phyloP scores from a whole-genome alignment of 2,797 vertebrate genomes.

The Sphenodon punctatus region DNA sequence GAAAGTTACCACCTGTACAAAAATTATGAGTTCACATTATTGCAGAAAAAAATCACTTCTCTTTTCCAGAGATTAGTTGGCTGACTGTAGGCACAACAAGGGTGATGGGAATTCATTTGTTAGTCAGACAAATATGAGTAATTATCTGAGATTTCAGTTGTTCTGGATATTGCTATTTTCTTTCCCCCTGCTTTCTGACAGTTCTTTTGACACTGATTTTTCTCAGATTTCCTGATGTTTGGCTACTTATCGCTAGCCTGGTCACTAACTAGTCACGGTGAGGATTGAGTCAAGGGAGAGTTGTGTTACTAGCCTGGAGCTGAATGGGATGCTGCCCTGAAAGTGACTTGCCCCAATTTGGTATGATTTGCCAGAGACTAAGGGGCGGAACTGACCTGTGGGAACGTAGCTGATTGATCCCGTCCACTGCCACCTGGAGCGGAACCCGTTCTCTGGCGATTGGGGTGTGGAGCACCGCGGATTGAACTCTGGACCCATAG shows the following conservation, averaged over 20 bases:
- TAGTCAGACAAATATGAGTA: conserved; percentile 17
- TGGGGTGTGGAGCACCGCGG: no score
- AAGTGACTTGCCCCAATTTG: no score
- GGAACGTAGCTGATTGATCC: no score
- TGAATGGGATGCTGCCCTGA: no score
- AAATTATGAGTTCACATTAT: not conserved
- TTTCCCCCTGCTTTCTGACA: conserved; percentile 4
- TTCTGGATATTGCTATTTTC: conserved; percentile 6
- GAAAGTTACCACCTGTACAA: not conserved
- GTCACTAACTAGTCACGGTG: no score
- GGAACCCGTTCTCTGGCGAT: no score
- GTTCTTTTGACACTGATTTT: not conserved
- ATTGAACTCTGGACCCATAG: no score
- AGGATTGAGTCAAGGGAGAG: no score
- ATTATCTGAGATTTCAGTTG: conserved; percentile 21
- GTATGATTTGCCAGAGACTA: no score
- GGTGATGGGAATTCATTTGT: conserved; percentile 23
- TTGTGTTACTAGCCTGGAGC: no score
- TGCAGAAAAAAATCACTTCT: conserved; percentile 2
- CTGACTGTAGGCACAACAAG: conserved; percentile 29
- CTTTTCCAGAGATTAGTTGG: conserved; percentile 32
- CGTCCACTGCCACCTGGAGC: no score
- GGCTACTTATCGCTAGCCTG: not conserved
- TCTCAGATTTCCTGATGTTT: not conserved
- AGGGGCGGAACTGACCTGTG: no score